These are phyloP conservation scores for Pseudomyrmex cubaensis DNA, from an alignment of 1,140 invertebrate genomes.

Conservation along the genomic window DNA sequence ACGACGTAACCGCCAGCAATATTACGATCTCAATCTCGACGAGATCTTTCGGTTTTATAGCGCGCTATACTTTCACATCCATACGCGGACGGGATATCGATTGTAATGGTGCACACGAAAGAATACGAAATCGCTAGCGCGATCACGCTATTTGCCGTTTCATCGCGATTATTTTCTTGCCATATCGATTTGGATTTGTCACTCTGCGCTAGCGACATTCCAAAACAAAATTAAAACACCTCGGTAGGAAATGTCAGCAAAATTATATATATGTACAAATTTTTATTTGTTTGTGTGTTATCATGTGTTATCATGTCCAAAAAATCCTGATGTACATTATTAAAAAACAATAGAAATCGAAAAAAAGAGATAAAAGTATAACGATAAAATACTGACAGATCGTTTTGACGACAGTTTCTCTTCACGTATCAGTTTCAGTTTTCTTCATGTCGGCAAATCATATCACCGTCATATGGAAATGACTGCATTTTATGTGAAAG, in stretches of 20 bases:
- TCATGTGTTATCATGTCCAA: background rate
- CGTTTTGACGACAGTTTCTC: slow-evolving; percentile 8
- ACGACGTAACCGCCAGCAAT: slow-evolving; percentile 1
- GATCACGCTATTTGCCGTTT: slow-evolving; percentile 61
- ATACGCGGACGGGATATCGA: slow-evolving; percentile 39
- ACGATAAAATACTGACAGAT: slow-evolving; percentile 17
- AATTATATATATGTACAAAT: background rate
- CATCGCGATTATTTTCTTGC: too few species aligned
- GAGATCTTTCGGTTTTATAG: slow-evolving; percentile 62
- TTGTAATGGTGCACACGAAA: slow-evolving; percentile 20
- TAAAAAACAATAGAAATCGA: background rate
- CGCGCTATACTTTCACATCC: slow-evolving; percentile 4
- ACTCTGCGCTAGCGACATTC: background rate
- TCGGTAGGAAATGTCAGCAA: background rate
- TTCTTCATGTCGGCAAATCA: background rate
- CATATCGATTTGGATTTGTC: background rate
- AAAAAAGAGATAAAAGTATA: background rate
- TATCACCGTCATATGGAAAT: slow-evolving; percentile 1
- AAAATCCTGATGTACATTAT: background rate
- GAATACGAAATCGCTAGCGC: background rate
- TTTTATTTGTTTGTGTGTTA: background rate
- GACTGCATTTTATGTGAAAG: background rate
- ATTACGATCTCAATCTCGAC: slow-evolving; percentile 67
- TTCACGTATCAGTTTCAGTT: background rate
- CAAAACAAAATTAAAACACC: background rate